Percentiles rank a stretch among this genome's conserved stretches.
Conservation (phyloP, 2,113 vertebrate genomes). For the Symphodus melops region DNA sequence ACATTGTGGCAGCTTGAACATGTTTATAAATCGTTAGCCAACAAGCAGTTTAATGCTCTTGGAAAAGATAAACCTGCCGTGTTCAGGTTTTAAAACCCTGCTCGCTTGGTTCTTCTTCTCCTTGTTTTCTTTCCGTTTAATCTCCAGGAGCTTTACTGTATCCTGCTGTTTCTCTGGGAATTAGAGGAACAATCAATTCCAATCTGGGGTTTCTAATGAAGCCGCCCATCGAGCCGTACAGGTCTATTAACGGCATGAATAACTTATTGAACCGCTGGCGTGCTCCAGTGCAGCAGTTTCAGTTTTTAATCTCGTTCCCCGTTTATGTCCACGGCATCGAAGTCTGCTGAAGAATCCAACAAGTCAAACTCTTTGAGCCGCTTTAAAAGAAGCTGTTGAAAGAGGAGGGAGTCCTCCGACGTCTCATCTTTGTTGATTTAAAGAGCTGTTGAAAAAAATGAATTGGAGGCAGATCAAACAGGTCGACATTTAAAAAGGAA, state of each 20-base stretch:
- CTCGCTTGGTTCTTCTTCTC: not conserved
- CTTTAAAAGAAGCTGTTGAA: no score
- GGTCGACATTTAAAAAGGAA: no score
- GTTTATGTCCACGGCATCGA: not conserved
- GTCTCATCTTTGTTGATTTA: no score
- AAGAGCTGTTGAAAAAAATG: no score
- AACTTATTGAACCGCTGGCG: slow-evolving; percentile 71
- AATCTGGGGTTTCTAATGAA: slow-evolving; percentile 78
- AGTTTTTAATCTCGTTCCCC: slow-evolving; percentile 15
- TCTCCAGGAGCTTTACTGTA: slow-evolving; percentile 56
- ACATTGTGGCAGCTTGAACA: no score
- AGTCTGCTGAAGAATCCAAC: no score
- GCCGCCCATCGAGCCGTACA: slow-evolving; percentile 60
- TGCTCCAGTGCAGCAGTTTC: slow-evolving; percentile 27
- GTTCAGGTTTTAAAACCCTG: not conserved
- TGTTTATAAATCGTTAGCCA: no score
- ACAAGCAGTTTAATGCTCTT: not conserved
- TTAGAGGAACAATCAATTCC: slow-evolving; percentile 75
- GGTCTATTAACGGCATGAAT: slow-evolving; percentile 78
- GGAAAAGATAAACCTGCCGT: not conserved
- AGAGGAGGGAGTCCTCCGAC: no score
- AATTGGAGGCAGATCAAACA: no score
- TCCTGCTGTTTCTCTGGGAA: slow-evolving; percentile 62
- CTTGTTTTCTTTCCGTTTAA: slow-evolving; percentile 34
- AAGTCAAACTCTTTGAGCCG: no score